A percentile compares a stretch with the other conserved stretches of the same genome.
Evolutionary conservation across 2,113 vertebrate genomes (phyloP).

Genomic region (Leiothrix lutea): DNA sequence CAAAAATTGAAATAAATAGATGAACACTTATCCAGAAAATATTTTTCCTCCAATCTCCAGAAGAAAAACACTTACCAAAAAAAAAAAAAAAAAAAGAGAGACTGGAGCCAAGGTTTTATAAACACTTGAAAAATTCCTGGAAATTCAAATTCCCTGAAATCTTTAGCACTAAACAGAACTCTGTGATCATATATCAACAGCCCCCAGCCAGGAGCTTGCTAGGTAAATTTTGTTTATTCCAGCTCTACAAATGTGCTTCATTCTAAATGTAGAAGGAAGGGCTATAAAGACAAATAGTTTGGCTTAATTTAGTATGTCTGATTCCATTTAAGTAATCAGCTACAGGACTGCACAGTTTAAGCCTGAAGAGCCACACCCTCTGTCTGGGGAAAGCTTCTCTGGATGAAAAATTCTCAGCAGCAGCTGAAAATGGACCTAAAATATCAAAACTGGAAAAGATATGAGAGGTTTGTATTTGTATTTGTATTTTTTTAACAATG

Average conservation of each 20-base stretch:
- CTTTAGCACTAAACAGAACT: neutral
- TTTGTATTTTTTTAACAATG: neutral
- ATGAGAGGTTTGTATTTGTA: neutral
- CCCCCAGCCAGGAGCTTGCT: neutral
- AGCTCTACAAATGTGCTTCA: neutral
- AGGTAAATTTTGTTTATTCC: neutral
- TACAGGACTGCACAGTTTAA: neutral
- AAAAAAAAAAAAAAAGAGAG: neutral
- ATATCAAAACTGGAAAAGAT: neutral
- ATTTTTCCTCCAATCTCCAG: neutral
- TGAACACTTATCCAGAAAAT: fast-evolving
- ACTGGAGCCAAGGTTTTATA: neutral
- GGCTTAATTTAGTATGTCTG: neutral
- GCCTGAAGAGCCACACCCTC: neutral
- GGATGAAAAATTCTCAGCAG: neutral
- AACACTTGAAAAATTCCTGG: neutral
- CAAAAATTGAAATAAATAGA: neutral
- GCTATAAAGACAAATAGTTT: neutral
- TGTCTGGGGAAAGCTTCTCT: neutral
- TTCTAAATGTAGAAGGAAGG: neutral
- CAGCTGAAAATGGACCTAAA: neutral
- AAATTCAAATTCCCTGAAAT: neutral
- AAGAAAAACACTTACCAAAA: neutral
- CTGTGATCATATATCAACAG: neutral
- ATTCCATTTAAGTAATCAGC: neutral